Evolutionary conservation across 2,113 vertebrate genomes (phyloP), one percentile per base, ranked within the genome.

Genomic region (Chauna torquata): DNA sequence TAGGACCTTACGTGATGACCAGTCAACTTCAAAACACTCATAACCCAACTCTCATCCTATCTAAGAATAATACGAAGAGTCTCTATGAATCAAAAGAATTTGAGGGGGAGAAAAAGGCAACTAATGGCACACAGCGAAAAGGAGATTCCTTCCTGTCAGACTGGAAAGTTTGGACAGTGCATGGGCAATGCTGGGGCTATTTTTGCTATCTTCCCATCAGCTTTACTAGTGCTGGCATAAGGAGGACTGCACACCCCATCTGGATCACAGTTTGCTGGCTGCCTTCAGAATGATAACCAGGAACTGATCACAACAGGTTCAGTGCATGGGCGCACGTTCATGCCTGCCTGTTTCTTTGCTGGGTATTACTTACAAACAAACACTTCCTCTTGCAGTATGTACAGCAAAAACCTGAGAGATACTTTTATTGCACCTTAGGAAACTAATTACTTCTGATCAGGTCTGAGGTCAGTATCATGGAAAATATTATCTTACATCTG

Each of bases 371-470:
- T n/a, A 62, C 49, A 70, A 7, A 57, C 3, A 69, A 40, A n/a
- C 44, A 30, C n/a, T 61, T 93, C 75, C 74, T 65, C 66, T 90
- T 81, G 82, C 66, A 23, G 49, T 75, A 96, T 12, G 40, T 68
- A 88, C 72, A 94, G 68, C 59, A 94, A 90, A 86, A 82, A 92
- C 83, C 69, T 6, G 0, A 59, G 64, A 85, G 62, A 71, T 49
- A 93, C 69, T 84, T 92, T 86, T 92, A 61, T 23, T 93, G 71
- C 59, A 84, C 75, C 75, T 93, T 70, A 77, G 58, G 96, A 96
- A 96, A 97, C 96, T 97, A 98, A 98, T 98, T 97, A 97, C 82
- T 95, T 96, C 94, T 98, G 94, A 96, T 95, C 84, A 89, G 94
- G 91, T 97, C 85, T 50, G 89, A 97, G 91, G 95, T 96, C 83